phyloP scores from a whole-genome alignment of 2,113 vertebrate species.

The Siniperca chuatsi region DNA sequence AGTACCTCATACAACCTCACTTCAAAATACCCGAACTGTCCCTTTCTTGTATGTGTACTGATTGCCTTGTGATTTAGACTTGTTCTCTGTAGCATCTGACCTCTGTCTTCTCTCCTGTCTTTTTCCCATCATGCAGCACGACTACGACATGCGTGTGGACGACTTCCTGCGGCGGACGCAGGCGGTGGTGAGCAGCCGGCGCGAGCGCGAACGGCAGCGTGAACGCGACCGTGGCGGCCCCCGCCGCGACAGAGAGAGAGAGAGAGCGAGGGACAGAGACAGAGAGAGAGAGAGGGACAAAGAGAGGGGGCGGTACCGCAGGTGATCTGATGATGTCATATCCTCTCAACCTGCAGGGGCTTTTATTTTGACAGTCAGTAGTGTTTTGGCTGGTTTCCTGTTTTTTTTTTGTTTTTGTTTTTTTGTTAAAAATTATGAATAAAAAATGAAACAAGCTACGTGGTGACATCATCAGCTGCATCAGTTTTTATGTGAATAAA shows the following conservation, averaged over 20 bases:
- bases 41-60: too few relatives aligned
- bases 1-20: too few relatives aligned
- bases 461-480: conserved; percentile 33
- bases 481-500: conserved; percentile 40
- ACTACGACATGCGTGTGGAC: conserved; percentile 99
- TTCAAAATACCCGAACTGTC: too few relatives aligned
- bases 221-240: conserved; percentile 91
- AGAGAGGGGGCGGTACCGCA: conserved; percentile 94
- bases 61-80: too few relatives aligned
- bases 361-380: conserved; percentile 41
- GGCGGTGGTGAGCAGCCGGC: conserved; percentile 94
- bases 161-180: conserved; percentile 98
- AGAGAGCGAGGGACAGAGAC: conserved; percentile 85
- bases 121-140: conserved; percentile 86
- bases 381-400: conserved; percentile 17
- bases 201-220: conserved; percentile 93
- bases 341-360: conserved; percentile 13
- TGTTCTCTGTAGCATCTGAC: background rate
- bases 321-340: conserved; percentile 66
- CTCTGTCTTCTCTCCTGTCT: background rate
- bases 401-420: background rate
- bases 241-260: conserved; percentile 82
- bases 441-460: background rate
- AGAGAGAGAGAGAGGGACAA: conserved; percentile 93
- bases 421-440: conserved; percentile 27